Conservation (phyloP, 2,797 vertebrate species). For the Naso thynnoides region DNA sequence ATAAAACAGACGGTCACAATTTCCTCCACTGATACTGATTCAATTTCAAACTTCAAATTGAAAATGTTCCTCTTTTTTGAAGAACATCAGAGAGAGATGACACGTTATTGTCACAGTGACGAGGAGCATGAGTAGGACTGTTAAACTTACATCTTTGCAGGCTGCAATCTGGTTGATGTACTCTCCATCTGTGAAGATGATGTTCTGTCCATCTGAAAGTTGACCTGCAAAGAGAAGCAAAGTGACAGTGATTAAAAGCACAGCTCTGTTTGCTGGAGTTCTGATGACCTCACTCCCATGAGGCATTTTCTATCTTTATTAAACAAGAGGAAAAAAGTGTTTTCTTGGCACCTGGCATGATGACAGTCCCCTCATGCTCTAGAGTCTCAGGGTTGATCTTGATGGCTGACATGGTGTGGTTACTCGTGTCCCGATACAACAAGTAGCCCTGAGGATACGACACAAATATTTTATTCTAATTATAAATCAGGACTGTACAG, state of each 20-base stretch:
- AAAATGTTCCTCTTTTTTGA: neutral
- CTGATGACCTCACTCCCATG: neutral
- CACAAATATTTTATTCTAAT: conserved; percentile 12
- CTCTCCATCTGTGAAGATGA: conserved; percentile 98
- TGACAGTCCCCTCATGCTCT: conserved; percentile 94
- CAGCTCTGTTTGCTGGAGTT: neutral
- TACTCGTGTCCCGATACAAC: conserved; percentile 95
- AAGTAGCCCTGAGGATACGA: conserved; percentile 89
- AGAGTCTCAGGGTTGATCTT: conserved; percentile 99
- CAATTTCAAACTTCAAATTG: neutral
- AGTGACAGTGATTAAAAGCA: neutral
- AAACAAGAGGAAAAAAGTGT: neutral
- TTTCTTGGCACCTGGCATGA: conserved; percentile 91
- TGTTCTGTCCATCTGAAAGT: conserved; percentile 96
- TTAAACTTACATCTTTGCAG: conserved; percentile 94
- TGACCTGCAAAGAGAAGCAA: conserved; percentile 85
- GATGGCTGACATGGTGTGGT: conserved; percentile 94
- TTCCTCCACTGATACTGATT: neutral
- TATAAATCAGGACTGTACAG: neutral
- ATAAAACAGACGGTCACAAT: neutral
- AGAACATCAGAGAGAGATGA: neutral
- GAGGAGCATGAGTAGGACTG: neutral
- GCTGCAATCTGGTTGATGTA: conserved; percentile 99
- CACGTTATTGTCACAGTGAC: neutral
- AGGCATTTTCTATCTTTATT: neutral